phyloP scores from a whole-genome alignment of 2,797 vertebrate genomes.

The Poeciliopsis presidionis region DNA sequence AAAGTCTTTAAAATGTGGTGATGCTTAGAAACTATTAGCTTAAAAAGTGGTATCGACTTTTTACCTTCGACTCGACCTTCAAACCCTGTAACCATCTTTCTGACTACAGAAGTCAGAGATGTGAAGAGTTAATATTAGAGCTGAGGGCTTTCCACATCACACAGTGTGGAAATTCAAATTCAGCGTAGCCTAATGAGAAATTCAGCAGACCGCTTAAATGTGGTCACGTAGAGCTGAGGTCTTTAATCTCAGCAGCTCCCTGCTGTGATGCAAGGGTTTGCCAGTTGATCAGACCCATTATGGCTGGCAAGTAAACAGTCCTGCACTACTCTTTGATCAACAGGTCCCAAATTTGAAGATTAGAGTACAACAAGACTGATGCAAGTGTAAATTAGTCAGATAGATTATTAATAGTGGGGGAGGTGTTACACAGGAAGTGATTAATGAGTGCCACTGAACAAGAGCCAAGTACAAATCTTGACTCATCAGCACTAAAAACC shows the following conservation, averaged over 20 bases:
- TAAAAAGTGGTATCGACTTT: background rate
- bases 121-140: conserved; percentile 33
- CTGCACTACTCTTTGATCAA: conserved; percentile 23
- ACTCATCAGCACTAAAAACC: conserved; percentile 21
- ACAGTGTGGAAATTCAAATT: conserved; percentile 26
- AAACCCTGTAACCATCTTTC: background rate
- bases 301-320: conserved; percentile 41
- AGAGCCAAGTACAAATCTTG: conserved; percentile 14
- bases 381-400: background rate
- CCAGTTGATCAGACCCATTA: conserved; percentile 54
- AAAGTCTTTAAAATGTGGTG: no score
- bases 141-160: conserved; percentile 28
- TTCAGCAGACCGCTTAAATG: conserved; percentile 28
- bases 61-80: background rate
- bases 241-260: conserved; percentile 54
- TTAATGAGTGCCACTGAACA: conserved; percentile 12
- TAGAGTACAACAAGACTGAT: background rate
- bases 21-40: background rate
- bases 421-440: conserved; percentile 14
- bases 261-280: conserved; percentile 33
- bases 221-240: conserved; percentile 32
- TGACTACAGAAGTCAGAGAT: conserved; percentile 17
- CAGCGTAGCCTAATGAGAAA: conserved; percentile 29
- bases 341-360: conserved; percentile 3
- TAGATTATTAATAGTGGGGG: conserved; percentile 1